Conservation (phyloP, 2,797 vertebrate species). For the Enteromius viviparus region DNA sequence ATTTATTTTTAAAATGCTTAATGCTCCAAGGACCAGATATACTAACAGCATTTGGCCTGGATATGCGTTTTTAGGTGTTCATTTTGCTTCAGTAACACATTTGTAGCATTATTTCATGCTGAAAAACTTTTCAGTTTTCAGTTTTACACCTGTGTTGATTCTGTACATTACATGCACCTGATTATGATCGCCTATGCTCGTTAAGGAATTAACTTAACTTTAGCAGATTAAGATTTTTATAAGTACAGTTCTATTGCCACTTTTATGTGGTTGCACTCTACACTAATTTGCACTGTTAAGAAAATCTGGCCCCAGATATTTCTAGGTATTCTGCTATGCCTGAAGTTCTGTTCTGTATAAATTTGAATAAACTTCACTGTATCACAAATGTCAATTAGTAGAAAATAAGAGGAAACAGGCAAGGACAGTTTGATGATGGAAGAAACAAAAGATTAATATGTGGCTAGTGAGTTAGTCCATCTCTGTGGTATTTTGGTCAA, state of each 20-base stretch:
- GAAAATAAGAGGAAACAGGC: not conserved
- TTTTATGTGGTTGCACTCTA: not conserved
- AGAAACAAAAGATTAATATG: not conserved
- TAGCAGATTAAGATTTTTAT: not conserved
- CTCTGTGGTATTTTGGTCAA: slow-evolving; percentile 30
- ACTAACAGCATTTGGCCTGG: not conserved
- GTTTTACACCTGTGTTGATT: no score
- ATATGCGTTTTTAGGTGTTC: not conserved
- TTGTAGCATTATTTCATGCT: no score
- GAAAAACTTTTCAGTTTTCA: no score
- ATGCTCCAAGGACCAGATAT: not conserved
- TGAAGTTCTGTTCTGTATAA: not conserved
- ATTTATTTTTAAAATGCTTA: not conserved
- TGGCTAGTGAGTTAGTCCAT: not conserved
- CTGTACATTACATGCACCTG: not conserved
- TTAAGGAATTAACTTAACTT: not conserved
- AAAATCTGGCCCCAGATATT: not conserved
- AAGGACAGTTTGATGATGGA: slow-evolving; percentile 11
- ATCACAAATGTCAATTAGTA: slow-evolving; percentile 18
- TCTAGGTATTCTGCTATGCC: not conserved
- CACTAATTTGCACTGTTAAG: not conserved
- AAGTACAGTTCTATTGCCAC: not conserved
- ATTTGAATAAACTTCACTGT: slow-evolving; percentile 11
- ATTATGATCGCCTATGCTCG: not conserved
- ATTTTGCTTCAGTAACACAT: no score